Percentiles rank a stretch among this genome's conserved stretches.
phyloP scores from a whole-genome alignment of 2,113 vertebrate genomes.

The Sinocyclocheilus grahami region DNA sequence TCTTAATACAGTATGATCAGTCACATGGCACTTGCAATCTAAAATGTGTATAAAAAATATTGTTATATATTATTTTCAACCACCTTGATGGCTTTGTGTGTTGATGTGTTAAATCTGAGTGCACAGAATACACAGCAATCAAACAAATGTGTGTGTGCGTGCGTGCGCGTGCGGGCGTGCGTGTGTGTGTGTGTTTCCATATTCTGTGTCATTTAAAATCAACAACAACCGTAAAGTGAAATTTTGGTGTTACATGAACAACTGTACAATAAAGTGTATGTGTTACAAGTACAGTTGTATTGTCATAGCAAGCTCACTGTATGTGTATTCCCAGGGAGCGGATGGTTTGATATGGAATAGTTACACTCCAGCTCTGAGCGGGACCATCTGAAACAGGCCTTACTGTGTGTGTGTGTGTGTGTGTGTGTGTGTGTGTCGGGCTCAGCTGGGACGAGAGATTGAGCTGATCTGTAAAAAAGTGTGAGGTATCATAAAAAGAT shows the following conservation, averaged over 20 bases:
- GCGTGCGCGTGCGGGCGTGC: too few relatives aligned
- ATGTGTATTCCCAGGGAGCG: neutral
- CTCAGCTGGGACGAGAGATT: conserved; percentile 13
- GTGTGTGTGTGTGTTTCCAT: neutral
- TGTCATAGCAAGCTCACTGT: neutral
- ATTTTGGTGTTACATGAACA: too few relatives aligned
- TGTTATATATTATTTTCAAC: neutral
- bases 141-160: neutral
- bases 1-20: too few relatives aligned
- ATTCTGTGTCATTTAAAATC: neutral
- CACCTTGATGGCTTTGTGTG: neutral
- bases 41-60: too few relatives aligned
- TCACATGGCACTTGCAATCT: too few relatives aligned
- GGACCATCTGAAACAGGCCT: conserved; percentile 2
- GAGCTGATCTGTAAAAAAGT: conserved; percentile 5
- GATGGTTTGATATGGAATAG: conserved; percentile 31
- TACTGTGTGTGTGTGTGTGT: neutral
- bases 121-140: neutral
- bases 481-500: too few relatives aligned
- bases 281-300: neutral
- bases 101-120: neutral
- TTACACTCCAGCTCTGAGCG: conserved; percentile 27
- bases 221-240: neutral
- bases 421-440: neutral
- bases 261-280: too few relatives aligned